These are phyloP conservation scores for Pharmacophagus antenor DNA, from an alignment of 2,888 invertebrate species.

Conservation along the genomic window DNA sequence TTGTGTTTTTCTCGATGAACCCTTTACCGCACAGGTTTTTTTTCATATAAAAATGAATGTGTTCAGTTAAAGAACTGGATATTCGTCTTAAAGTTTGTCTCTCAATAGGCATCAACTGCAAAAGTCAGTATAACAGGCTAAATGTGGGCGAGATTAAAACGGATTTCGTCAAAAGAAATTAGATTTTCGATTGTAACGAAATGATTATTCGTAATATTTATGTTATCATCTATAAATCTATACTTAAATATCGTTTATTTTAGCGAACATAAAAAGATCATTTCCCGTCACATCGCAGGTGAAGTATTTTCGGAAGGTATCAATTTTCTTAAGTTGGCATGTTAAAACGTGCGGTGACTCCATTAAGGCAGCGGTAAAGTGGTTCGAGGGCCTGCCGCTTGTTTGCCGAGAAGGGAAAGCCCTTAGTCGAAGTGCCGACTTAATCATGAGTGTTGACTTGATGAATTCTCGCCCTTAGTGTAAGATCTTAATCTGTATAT, in stretches of 20 bases:
- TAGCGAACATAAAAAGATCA: slow-evolving; percentile 20
- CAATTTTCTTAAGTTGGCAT: slow-evolving; percentile 38
- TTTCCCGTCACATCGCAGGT: slow-evolving; percentile 17
- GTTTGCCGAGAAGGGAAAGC: slow-evolving; percentile 62
- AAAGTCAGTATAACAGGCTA: too few species aligned
- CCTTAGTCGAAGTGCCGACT: slow-evolving; percentile 58
- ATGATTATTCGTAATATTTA: too few species aligned
- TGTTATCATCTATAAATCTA: neutral
- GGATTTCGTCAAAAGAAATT: too few species aligned
- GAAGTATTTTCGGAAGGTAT: slow-evolving; percentile 35
- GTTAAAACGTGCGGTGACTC: slow-evolving; percentile 45
- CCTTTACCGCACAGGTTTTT: too few species aligned
- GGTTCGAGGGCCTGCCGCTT: slow-evolving; percentile 65
- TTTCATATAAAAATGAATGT: too few species aligned
- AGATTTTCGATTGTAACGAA: too few species aligned
- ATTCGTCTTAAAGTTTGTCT: too few species aligned
- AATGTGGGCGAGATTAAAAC: too few species aligned
- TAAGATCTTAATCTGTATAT: slow-evolving; percentile 29
- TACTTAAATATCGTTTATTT: neutral
- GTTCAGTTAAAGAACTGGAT: too few species aligned
- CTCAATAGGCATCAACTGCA: too few species aligned
- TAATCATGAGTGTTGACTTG: slow-evolving; percentile 71
- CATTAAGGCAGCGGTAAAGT: slow-evolving; percentile 56
- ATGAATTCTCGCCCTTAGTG: slow-evolving; percentile 42
- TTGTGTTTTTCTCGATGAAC: too few species aligned